Conservation (phyloP, 2,113 vertebrate genomes). For the Bathybates hornii region DNA sequence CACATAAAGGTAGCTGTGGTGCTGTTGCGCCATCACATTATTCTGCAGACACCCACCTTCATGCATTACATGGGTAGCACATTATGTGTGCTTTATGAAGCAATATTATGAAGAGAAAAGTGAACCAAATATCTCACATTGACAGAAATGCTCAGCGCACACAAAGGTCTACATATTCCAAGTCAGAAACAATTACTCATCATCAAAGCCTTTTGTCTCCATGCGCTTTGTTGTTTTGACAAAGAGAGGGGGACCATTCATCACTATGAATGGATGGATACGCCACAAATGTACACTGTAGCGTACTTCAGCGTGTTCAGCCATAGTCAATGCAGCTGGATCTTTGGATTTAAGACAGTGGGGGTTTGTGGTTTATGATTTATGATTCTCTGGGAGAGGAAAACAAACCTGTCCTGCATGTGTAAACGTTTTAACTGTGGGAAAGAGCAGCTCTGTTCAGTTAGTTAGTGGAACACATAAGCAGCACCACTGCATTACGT, state of each 20-base stretch:
- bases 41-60: background rate
- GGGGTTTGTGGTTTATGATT: slow-evolving; percentile 40
- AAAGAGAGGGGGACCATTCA: slow-evolving; percentile 41
- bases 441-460: background rate
- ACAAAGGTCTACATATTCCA: slow-evolving; percentile 38
- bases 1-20: background rate
- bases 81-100: slow-evolving; percentile 21
- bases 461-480: background rate
- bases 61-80: slow-evolving; percentile 39
- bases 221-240: slow-evolving; percentile 58
- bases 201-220: slow-evolving; percentile 54
- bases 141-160: slow-evolving; percentile 38
- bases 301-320: slow-evolving; percentile 11
- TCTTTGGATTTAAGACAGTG: background rate
- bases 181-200: slow-evolving; percentile 54
- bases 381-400: slow-evolving; percentile 15
- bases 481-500: background rate
- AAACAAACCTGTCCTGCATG: slow-evolving; percentile 12
- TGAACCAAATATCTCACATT: slow-evolving; percentile 36
- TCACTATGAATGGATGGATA: slow-evolving; percentile 43
- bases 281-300: background rate
- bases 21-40: background rate
- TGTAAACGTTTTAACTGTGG: slow-evolving; percentile 4
- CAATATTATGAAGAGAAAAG: slow-evolving; percentile 27
- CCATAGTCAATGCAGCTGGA: background rate